A percentile compares a stretch with the other conserved stretches of the same genome.
These are phyloP conservation scores for Eretmocerus hayati DNA, from an alignment of 2,888 invertebrate species.

Conservation along the genomic window DNA sequence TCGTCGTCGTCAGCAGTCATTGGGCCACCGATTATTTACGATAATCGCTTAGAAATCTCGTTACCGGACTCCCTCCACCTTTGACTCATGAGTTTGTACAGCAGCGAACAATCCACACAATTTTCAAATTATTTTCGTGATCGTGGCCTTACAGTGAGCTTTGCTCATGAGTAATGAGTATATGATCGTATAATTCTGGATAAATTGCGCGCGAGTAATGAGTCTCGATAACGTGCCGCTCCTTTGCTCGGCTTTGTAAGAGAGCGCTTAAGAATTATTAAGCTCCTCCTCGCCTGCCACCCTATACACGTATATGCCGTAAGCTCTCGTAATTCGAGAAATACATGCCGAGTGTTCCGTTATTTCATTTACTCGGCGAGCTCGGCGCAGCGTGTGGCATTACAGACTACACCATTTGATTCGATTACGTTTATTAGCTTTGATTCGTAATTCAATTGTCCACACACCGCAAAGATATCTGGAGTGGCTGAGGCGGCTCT, in stretches of 20 bases:
- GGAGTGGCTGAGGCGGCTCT: too few species aligned
- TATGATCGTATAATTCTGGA: too few species aligned
- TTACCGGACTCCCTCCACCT: background rate
- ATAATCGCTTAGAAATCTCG: conserved; percentile 22
- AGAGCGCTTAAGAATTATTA: background rate
- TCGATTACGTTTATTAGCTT: background rate
- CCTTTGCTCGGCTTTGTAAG: background rate
- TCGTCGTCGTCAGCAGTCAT: conserved; percentile 7
- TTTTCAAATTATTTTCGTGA: too few species aligned
- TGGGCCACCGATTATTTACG: conserved; percentile 21
- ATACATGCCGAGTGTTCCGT: background rate
- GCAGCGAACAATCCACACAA: too few species aligned
- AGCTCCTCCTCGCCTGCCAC: background rate
- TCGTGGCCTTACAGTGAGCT: too few species aligned
- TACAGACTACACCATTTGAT: too few species aligned
- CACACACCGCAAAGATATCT: too few species aligned
- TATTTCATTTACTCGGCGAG: background rate
- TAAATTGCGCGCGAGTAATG: background rate
- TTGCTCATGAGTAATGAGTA: too few species aligned
- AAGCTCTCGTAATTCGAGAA: too few species aligned
- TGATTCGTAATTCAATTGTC: too few species aligned
- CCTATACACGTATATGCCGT: background rate
- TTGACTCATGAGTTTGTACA: too few species aligned
- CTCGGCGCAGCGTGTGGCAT: too few species aligned
- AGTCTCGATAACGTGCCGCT: background rate